phyloP scores from a whole-genome alignment of 2,113 vertebrate genomes.

The Datnioides undecimradiatus region DNA sequence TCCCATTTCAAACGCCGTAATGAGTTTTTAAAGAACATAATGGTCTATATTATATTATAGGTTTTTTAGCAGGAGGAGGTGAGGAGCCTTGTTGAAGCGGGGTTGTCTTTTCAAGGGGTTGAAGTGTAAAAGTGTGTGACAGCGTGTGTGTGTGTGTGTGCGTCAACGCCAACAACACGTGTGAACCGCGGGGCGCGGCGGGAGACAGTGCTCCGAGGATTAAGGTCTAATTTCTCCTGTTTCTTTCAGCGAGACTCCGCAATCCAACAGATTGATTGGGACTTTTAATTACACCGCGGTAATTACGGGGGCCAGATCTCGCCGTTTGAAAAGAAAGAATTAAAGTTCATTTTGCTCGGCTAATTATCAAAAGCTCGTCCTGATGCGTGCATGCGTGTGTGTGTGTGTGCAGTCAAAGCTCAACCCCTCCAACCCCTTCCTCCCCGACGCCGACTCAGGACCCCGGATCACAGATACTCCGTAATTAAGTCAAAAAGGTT shows the following conservation, averaged over 20 bases:
- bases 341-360: constrained; percentile 83
- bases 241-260: constrained; percentile 78
- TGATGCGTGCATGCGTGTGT: constrained; percentile 38
- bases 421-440: too few species aligned
- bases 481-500: constrained; percentile 80
- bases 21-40: constrained; percentile 87
- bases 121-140: constrained; percentile 54
- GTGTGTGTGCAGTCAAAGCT: constrained; percentile 21
- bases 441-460: constrained; percentile 37
- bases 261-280: constrained; percentile 83
- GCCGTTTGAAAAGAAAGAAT: constrained; percentile 80
- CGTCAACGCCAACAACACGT: constrained; percentile 18
- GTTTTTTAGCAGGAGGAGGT: constrained; percentile 70
- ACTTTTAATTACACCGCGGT: constrained; percentile 86
- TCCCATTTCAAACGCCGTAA: constrained; percentile 83
- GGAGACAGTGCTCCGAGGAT: constrained; percentile 76
- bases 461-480: constrained; percentile 69
- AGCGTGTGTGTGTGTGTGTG: constrained; percentile 4
- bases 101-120: constrained; percentile 75
- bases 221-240: constrained; percentile 84
- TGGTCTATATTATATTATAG: constrained; percentile 80
- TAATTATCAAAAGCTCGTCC: constrained; percentile 83
- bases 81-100: constrained; percentile 56
- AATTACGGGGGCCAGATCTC: constrained; percentile 83
- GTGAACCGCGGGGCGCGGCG: constrained; percentile 24